phyloP scores from a whole-genome alignment of 2,888 invertebrate genomes.

The Cyclophora albipunctata region DNA sequence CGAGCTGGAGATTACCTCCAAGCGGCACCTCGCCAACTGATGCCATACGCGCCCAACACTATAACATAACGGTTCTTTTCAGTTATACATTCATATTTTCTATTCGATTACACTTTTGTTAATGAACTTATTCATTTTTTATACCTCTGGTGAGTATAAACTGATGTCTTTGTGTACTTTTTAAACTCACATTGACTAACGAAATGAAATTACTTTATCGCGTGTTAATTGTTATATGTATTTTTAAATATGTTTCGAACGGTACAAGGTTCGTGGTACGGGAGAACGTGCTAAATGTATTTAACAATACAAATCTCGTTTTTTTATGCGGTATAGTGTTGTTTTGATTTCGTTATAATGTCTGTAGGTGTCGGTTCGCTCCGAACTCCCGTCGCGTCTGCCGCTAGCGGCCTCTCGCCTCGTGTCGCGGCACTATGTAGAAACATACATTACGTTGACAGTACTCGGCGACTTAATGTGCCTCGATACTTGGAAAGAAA shows the following conservation, averaged over 20 bases:
- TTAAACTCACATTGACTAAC: background rate
- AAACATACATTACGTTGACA: too few relatives aligned
- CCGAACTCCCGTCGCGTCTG: conserved; percentile 23
- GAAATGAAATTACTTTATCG: too few relatives aligned
- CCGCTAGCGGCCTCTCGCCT: conserved; percentile 13
- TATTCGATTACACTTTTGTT: conserved; percentile 72
- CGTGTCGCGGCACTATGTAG: conserved; percentile 10
- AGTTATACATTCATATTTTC: conserved; percentile 69
- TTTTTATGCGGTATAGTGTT: too few relatives aligned
- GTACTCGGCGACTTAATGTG: too few relatives aligned
- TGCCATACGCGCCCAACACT: conserved; percentile 55
- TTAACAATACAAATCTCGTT: too few relatives aligned
- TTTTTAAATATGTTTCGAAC: too few relatives aligned
- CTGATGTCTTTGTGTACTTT: conserved; percentile 17
- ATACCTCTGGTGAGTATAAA: conserved; percentile 46
- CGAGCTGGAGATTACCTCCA: conserved; percentile 88
- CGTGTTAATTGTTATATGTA: too few relatives aligned
- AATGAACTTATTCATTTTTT: conserved; percentile 68
- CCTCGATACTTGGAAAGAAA: too few relatives aligned
- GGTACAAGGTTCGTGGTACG: too few relatives aligned
- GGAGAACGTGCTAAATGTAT: too few relatives aligned
- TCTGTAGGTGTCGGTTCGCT: conserved; percentile 34
- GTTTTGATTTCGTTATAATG: too few relatives aligned
- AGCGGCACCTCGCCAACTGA: conserved; percentile 72
- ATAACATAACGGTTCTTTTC: conserved; percentile 60